A percentile compares a stretch with the other conserved stretches of the same genome.
Conservation (phyloP, 2,113 vertebrate genomes). For the Oncorhynchus kisutch region DNA sequence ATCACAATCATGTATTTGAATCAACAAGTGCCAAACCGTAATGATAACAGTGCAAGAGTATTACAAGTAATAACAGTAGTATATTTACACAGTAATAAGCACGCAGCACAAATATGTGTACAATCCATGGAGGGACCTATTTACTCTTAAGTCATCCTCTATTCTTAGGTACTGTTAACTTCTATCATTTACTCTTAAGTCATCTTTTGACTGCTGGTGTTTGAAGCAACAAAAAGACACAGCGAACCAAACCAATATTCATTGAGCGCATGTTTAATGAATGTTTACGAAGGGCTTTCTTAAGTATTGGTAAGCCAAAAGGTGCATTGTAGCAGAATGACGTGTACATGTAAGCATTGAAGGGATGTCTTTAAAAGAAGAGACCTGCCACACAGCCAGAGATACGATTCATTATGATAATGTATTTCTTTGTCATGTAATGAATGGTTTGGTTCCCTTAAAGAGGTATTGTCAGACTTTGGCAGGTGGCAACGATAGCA, state of each 20-base stretch:
- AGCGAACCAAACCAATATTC: slow-evolving; percentile 34
- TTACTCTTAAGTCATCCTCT: background rate
- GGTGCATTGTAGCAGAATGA: slow-evolving; percentile 60
- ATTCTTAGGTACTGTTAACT: too few relatives aligned
- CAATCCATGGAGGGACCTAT: background rate
- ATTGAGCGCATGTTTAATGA: slow-evolving; percentile 42
- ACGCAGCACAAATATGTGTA: background rate
- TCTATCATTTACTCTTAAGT: background rate
- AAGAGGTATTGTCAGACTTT: slow-evolving; percentile 82
- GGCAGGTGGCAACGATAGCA: slow-evolving; percentile 83
- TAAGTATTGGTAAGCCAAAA: slow-evolving; percentile 59
- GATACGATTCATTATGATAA: slow-evolving; percentile 96
- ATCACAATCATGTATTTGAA: too few relatives aligned
- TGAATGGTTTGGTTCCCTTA: slow-evolving; percentile 86
- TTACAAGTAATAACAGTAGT: background rate
- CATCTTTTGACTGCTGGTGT: background rate
- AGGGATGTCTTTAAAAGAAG: slow-evolving; percentile 50
- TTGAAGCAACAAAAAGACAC: slow-evolving; percentile 25
- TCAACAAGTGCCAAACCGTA: too few relatives aligned
- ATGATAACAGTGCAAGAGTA: too few relatives aligned
- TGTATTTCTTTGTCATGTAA: slow-evolving; percentile 94
- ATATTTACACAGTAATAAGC: slow-evolving; percentile 14
- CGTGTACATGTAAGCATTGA: slow-evolving; percentile 69
- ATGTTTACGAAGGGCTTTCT: slow-evolving; percentile 61
- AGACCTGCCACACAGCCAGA: slow-evolving; percentile 86